Evolutionary conservation across 2,888 invertebrate genomes (phyloP), one percentile per base, ranked within the genome.

Genomic region (Thymelicus lineola): DNA sequence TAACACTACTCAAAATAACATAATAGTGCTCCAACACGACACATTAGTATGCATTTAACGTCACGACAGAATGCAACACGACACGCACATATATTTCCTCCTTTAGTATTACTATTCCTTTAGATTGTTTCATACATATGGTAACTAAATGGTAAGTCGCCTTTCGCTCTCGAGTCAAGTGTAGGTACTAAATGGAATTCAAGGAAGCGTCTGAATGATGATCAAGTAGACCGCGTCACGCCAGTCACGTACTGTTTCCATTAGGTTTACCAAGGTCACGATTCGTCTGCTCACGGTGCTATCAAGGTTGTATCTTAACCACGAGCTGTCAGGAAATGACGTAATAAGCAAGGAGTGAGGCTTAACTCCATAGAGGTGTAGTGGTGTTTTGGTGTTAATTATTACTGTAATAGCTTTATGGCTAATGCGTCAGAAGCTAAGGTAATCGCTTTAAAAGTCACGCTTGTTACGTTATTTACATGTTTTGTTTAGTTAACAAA

Each of bases 261-360:
- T 66, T 58, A 66, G 17, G 46, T 58, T 46, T 15, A 17, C 46
- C 66, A 66, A 66, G 66, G 66, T 66, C 58, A 66, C 66, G 58
- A 66, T 59, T 58, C 46, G 38, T 58, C 46, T 66, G 58, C 46
- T 36, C 48, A 42, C 46, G 46, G 58, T 58, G 10, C 48, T 66
- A 59, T 58, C 36, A 66, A 66, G 66, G 66, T 66, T 58, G 28
- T 58, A 58, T 58, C 66, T 63, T 14, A 58, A 63, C 36, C 15
- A 53, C 36, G 7, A 14, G 35, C 14, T 45, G 20, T 45, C 28
- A 15, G 60, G 57, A 59, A 55, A 45, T 62, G 55, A 68, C 57
- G 68, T 68, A 68, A 67, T 62, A 53, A 53, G 42, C 28, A 28
- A 5, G 28, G 28, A 28, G 3, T 28, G 28, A 28, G 28, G 28